Evolutionary conservation across 30 jellyfish, hydroid and myxozoan species (phyloP), one percentile per base, ranked within the genome.

Genomic region (Hydra vulgaris): DNA sequence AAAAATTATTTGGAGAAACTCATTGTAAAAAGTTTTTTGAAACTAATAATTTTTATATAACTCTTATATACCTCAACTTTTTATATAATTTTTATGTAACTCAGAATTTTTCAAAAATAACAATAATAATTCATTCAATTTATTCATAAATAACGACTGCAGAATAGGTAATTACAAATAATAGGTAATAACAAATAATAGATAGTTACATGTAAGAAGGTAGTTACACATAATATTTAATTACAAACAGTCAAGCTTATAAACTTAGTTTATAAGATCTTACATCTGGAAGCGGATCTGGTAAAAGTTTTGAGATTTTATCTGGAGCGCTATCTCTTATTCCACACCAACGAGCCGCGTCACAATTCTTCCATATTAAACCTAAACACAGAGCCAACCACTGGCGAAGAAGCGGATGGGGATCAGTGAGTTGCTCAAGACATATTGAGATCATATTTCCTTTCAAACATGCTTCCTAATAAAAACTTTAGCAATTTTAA

Each of bases 321-420:
- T 92, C 98, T 0, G 94, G 96, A 0, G 98, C 98, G 81, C 98
- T 92, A 81, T 92, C 98, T 68, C 98, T 76, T 3, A 92, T 87
- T 18, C 96, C 98, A 83, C 98, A 92, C 98, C 98, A 92, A 24
- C 98, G 83, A n/a, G 98, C 98, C 0, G 95, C 94, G 67, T 92
- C 98, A 84, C 84, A 92, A 26, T 87, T 78, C 26, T 86, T 81
- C 98, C 98, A 92, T 17, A 87, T 87, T 81, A 92, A 79, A 27
- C 98, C 98, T 54, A 92, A 76, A 79, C 98, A 92, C 25, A 92
- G 90, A 17, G 98, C 95, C 23, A 92, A 84, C 98, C 98, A 92
- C 80, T 92, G 98, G 16, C 96, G 91, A 22, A 92, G 69, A 87
- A 92, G 66, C 16, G 98, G 98, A 27, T 92, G 98, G 23, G 98